phyloP scores from a whole-genome alignment of 2,888 invertebrate species.

The Trypoxylon attenuatum region DNA sequence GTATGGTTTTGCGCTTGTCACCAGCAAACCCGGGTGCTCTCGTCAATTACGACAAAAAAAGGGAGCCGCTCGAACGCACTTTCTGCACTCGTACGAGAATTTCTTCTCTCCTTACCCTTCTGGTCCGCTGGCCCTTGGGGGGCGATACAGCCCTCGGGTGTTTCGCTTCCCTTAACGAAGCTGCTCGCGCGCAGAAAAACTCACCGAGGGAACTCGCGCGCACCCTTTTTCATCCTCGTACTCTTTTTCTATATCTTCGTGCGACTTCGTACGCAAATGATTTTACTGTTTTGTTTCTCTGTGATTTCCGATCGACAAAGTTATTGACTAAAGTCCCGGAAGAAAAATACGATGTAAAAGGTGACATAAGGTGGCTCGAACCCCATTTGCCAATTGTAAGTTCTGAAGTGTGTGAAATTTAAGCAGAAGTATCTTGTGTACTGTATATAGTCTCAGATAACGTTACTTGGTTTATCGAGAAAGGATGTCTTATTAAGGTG shows the following conservation, averaged over 20 bases:
- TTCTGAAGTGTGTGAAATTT: too few relatives aligned
- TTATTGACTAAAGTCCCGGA: too few relatives aligned
- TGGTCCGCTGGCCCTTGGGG: neutral
- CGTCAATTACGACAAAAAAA: constrained; percentile 41
- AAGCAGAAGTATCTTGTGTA: too few relatives aligned
- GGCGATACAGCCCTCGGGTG: neutral
- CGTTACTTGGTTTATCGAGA: too few relatives aligned
- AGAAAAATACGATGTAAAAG: too few relatives aligned
- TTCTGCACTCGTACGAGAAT: neutral
- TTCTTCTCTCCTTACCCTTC: neutral
- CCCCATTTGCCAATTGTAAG: too few relatives aligned
- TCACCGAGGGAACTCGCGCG: neutral
- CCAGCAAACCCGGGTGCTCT: constrained; percentile 7
- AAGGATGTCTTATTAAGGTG: too few relatives aligned
- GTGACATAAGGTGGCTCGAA: too few relatives aligned
- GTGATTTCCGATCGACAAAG: too few relatives aligned
- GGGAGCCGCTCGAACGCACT: constrained; percentile 2
- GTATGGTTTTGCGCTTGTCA: constrained; percentile 30
- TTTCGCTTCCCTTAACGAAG: neutral
- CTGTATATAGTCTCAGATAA: too few relatives aligned
- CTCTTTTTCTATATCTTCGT: neutral
- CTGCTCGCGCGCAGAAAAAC: neutral
- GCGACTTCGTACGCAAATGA: neutral
- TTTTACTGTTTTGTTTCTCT: too few relatives aligned
- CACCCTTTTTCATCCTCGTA: too few relatives aligned